Base-by-base conservation (phyloP, 2,888 invertebrate genomes). In the Trachelus stipa region DNA sequence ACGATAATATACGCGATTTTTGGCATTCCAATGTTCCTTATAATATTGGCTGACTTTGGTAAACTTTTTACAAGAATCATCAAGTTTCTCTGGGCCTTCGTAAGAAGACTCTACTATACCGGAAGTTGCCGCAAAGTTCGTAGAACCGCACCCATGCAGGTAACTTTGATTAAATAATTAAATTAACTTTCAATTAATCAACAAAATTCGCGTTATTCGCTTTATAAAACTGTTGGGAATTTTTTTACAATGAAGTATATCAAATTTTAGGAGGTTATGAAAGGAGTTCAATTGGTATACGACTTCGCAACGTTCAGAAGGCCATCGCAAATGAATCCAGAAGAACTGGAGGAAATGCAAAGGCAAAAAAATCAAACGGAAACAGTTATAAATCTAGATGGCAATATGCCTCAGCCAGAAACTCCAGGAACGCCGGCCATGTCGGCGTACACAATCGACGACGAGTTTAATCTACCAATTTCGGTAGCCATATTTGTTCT, bases 1-100 rank as follows among this genome's bases (percentile, higher is more conserved):
- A 98, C 98, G 1, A 98, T 99, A 83, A 92, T 97, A 35, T 99
- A 99, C 91, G 97, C 99, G 37, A 95, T 97, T 81, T 95, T 99
- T 82, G 99, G 99, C 15, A 99, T 99, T 87, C 99, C 99, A 0
- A 93, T 99, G 87, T 98, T 99, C 92, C 93, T 99, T 84, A 97
- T 99, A 78, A 95, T 98, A 30, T 92, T 99, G 83, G 98, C 98
- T 69, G 98, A 98, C 92, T 96, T 99, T 89, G 99, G 99, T 83
- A 98, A 98, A 93, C 93, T 91, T 23, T 96, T 99, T 89, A 98
- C 98, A 0, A 93, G 97, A 83, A 94, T 95, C 81, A 96, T 98
- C 82, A 98, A 98, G 92, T 97, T 96, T 91, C 92, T 97, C 34
- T 98, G 98, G 97, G 95, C 96, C 0, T 97, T 95, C 88, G 96